These are phyloP conservation scores for Folsomia candida DNA, from an alignment of 2,888 invertebrate genomes.

Conservation along the genomic window DNA sequence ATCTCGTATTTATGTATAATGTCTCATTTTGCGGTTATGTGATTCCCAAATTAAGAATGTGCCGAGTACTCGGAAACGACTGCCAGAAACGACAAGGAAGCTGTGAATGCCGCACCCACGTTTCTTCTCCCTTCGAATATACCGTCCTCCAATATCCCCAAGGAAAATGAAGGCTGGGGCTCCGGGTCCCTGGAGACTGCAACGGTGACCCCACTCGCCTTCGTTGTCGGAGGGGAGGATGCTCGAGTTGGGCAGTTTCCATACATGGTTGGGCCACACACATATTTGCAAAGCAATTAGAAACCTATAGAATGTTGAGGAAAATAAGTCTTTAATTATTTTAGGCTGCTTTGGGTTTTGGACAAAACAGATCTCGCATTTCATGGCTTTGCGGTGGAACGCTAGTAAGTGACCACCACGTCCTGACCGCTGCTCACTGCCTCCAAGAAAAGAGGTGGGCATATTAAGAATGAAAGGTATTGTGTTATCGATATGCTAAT, in stretches of 20 bases:
- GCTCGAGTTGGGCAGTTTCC: constrained; percentile 1
- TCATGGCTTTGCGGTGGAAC: constrained; percentile 12
- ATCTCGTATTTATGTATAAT: background rate
- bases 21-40: too few relatives aligned
- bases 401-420: background rate
- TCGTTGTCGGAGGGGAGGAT: constrained; percentile 4
- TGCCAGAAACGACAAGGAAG: background rate
- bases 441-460: background rate
- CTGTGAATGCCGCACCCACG: background rate
- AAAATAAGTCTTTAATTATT: background rate
- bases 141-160: too few relatives aligned
- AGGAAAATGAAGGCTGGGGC: background rate
- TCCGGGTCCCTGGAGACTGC: background rate
- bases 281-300: too few relatives aligned
- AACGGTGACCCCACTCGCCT: background rate
- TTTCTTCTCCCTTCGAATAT: background rate
- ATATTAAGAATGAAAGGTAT: background rate
- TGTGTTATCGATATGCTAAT: background rate
- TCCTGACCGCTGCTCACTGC: constrained; percentile 10
- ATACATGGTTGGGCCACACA: background rate
- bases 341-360: background rate
- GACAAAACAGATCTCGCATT: background rate
- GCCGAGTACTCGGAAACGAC: background rate
- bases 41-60: constrained; percentile 6
- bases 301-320: background rate